phyloP scores from a whole-genome alignment of 2,888 invertebrate species.

The Leptinotarsa peninsularis region DNA sequence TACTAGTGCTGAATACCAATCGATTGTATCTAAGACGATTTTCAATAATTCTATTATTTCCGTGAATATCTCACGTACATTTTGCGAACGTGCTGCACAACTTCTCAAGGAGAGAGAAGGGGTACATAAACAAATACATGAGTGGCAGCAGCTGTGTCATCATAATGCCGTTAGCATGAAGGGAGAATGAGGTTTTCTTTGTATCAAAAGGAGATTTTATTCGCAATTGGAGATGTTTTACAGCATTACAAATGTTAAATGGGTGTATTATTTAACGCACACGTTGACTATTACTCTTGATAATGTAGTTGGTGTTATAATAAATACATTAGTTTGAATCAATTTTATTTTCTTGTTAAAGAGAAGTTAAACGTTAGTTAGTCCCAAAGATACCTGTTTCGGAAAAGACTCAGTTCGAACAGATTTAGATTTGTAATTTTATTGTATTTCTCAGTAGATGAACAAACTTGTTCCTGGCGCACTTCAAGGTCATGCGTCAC shows the following conservation, averaged over 20 bases:
- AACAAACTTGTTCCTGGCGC: too few relatives aligned
- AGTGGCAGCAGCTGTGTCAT: background rate
- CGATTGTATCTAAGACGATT: constrained; percentile 35
- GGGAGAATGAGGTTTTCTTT: background rate
- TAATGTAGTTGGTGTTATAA: too few relatives aligned
- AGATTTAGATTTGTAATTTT: too few relatives aligned
- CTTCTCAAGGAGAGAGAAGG: background rate
- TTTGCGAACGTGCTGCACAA: constrained; percentile 5
- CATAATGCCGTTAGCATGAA: background rate
- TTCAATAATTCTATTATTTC: constrained; percentile 40
- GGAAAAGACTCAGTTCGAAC: too few relatives aligned
- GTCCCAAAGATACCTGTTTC: too few relatives aligned
- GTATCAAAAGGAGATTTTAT: background rate
- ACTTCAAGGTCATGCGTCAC: too few relatives aligned
- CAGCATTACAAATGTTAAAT: background rate
- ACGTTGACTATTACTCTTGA: too few relatives aligned
- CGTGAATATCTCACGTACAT: constrained; percentile 27
- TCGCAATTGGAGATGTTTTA: background rate
- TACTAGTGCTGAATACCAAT: constrained; percentile 40
- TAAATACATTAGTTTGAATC: too few relatives aligned
- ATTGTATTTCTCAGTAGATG: too few relatives aligned
- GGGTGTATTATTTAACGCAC: too few relatives aligned
- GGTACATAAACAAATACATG: background rate
- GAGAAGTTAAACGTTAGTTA: too few relatives aligned
- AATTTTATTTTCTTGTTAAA: too few relatives aligned